phyloP scores from a whole-genome alignment of 1,140 invertebrate species.

The Drosophila persimilis region DNA sequence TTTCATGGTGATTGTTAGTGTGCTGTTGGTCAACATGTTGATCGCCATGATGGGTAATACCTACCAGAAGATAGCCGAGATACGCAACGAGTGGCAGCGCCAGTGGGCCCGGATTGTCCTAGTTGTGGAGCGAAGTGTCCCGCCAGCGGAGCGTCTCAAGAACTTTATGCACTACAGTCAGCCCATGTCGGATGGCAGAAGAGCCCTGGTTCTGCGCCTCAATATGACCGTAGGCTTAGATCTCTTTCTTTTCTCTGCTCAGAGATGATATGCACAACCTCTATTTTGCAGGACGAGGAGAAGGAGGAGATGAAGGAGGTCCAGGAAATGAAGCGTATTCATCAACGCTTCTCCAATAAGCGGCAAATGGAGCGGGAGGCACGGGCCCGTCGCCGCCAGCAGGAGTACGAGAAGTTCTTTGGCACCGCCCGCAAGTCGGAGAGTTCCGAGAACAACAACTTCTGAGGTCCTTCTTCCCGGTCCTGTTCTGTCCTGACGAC shows the following conservation, averaged over 20 bases:
- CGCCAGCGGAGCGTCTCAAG: slow-evolving; percentile 91
- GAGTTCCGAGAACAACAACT: slow-evolving; percentile 65
- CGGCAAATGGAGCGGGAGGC: slow-evolving; percentile 83
- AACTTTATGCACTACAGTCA: slow-evolving; percentile 97
- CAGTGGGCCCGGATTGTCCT: slow-evolving; percentile 99
- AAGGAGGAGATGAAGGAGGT: slow-evolving; percentile 97
- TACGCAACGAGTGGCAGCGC: slow-evolving; percentile 98
- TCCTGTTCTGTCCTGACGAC: not conserved
- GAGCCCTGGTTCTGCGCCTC: slow-evolving; percentile 93
- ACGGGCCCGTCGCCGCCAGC: slow-evolving; percentile 59
- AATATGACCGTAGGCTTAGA: slow-evolving; percentile 89
- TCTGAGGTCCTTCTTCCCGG: slow-evolving; percentile 16
- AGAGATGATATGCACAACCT: not conserved
- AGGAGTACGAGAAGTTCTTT: slow-evolving; percentile 81
- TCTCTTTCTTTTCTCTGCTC: not conserved
- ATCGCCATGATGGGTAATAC: slow-evolving; percentile 99
- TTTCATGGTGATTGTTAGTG: slow-evolving; percentile 98
- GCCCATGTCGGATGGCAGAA: slow-evolving; percentile 94
- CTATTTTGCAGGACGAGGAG: slow-evolving; percentile 89
- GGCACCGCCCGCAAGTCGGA: slow-evolving; percentile 57
- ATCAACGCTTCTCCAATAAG: slow-evolving; percentile 89
- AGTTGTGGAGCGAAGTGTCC: slow-evolving; percentile 97
- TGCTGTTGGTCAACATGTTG: slow-evolving; percentile 98
- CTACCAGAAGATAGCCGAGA: slow-evolving; percentile 98
- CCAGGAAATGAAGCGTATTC: slow-evolving; percentile 93